Evolutionary conservation across 2,797 vertebrate genomes (phyloP), one percentile per base, ranked within the genome.

Genomic region (Mallotus villosus): DNA sequence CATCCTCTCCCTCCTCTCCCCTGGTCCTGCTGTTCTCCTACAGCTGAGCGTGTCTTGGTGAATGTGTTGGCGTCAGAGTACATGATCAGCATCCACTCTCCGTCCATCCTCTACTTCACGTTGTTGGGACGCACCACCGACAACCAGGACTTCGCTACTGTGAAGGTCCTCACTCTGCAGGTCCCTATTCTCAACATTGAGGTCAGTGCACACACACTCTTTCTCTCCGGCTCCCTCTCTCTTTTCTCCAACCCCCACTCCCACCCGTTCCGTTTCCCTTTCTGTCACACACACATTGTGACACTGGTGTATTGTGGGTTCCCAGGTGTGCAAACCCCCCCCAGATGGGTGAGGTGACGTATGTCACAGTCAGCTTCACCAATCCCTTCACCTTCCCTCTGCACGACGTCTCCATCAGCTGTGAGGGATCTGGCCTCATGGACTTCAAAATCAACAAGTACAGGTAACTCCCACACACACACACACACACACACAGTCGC

Each of bases 371-470:
- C 27, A 84, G 93, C 74, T 98, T 97, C 86, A 93, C 88, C 81
- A 98, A 97, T 68, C 88, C 92, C 19, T 80, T 94, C 72, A 81
- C 73, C 64, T 86, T 92, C 74, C 8, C 78, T 0, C 88, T 98
- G 73, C 24, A 71, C 7, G 82, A 94, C 0, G 81, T 94, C 34
- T 64, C 2, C 0, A 58, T 97, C 7, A 78, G 81, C 60, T 78
- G 96, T 0, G 96, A 97, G 67, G 95, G 95, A 46, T 81, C 93
- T 0, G 93, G 94, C 0, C 64, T 96, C 58, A 76, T 91, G 24
- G 77, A 27, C 24, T 74, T 86, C 0, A 83, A 37, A 79, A 79
- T 63, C 19, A 94, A 88, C 68, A 41, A 70, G 65, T 96, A 94
- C 86, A 88, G 77, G 96, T 98, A 89, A 77, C 2, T 12, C 24